These are phyloP conservation scores for Leucophora obtusa DNA, from an alignment of 2,888 invertebrate genomes.

Conservation along the genomic window DNA sequence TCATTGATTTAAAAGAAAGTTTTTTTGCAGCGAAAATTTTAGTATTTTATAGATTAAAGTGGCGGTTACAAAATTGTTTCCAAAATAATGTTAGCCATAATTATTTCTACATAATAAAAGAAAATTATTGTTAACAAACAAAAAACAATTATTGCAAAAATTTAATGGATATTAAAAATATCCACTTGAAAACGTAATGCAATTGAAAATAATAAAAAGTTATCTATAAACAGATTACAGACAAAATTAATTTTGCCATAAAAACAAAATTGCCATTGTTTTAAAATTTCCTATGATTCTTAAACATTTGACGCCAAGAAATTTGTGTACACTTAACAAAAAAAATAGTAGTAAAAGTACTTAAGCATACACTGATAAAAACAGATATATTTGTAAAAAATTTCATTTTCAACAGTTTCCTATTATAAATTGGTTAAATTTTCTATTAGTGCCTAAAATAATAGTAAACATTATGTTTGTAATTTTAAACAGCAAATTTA, in stretches of 20 bases:
- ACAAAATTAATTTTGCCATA: slow-evolving; percentile 12
- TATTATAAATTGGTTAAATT: too few relatives aligned
- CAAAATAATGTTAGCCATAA: not conserved
- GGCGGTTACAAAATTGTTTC: not conserved
- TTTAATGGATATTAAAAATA: slow-evolving; percentile 26
- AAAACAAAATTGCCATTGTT: not conserved
- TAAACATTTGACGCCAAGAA: not conserved
- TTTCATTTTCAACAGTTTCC: too few relatives aligned
- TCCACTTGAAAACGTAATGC: slow-evolving; percentile 47
- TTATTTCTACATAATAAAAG: not conserved
- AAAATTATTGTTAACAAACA: slow-evolving; percentile 3
- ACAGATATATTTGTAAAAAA: not conserved
- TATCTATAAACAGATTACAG: slow-evolving; percentile 20
- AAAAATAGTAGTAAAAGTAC: not conserved
- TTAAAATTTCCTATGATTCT: not conserved
- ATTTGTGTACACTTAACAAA: not conserved
- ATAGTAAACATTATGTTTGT: too few relatives aligned
- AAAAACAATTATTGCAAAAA: slow-evolving; percentile 18
- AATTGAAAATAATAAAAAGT: slow-evolving; percentile 44
- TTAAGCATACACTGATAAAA: not conserved
- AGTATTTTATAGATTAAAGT: not conserved
- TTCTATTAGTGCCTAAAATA: too few relatives aligned
- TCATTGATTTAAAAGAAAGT: not conserved
- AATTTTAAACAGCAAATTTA: too few relatives aligned
- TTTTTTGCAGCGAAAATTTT: not conserved